Conservation (phyloP, 2,113 vertebrate species). For the Odocoileus hemionus region DNA sequence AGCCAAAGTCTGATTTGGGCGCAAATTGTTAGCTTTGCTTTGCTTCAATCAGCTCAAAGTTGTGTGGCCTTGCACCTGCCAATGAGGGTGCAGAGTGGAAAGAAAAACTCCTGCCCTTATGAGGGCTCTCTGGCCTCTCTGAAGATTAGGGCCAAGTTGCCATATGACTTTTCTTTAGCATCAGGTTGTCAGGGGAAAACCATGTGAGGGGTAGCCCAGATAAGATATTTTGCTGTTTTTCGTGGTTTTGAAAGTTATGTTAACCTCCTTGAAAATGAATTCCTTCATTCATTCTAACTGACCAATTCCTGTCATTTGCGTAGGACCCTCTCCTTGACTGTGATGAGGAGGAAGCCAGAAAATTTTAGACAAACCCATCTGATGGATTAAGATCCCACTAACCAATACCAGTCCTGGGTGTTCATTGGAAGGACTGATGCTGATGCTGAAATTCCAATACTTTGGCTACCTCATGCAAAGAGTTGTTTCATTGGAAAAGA, state of each 20-base stretch:
- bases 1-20: conserved; percentile 18
- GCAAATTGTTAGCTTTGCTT: not conserved
- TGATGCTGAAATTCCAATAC: too few species aligned
- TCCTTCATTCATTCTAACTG: not conserved
- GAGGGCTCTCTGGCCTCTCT: not conserved
- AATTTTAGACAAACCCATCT: not conserved
- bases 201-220: not conserved
- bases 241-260: not conserved
- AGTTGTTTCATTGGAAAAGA: too few species aligned
- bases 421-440: too few species aligned
- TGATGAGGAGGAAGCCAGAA: not conserved
- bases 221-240: not conserved
- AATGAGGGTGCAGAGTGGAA: not conserved
- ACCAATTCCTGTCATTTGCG: not conserved
- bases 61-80: not conserved
- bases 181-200: not conserved
- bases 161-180: not conserved
- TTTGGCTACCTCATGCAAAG: too few species aligned
- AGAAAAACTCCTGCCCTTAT: not conserved
- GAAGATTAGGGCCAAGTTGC: not conserved
- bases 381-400: not conserved
- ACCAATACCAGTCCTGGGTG: too few species aligned
- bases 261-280: not conserved
- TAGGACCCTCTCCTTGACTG: not conserved
- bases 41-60: not conserved